Evolutionary conservation across 2,797 vertebrate genomes (phyloP).

Genomic region (Acrossocheilus wenchowensis): DNA sequence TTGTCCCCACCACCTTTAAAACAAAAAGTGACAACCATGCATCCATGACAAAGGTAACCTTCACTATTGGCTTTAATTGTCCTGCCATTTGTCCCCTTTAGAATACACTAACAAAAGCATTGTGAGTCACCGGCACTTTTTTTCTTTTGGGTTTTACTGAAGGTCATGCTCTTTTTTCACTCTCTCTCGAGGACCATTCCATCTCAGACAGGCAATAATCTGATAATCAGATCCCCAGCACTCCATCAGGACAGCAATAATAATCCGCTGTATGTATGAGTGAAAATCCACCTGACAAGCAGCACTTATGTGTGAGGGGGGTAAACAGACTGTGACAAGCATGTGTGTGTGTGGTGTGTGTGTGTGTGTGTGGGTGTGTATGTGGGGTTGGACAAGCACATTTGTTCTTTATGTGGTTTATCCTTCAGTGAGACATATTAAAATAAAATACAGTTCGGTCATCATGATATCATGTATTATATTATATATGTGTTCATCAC

Average conservation of each 20-base stretch:
- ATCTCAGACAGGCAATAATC: slow-evolving; percentile 29
- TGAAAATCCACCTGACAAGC: slow-evolving; percentile 28
- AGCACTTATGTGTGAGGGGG: slow-evolving; percentile 20
- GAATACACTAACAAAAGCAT: slow-evolving; percentile 29
- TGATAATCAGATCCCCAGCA: slow-evolving; percentile 20
- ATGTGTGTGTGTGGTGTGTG: background rate
- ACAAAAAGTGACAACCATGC: background rate
- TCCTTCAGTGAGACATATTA: background rate
- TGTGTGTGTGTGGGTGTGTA: background rate
- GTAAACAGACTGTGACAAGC: slow-evolving; percentile 20
- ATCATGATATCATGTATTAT: background rate
- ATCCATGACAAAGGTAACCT: slow-evolving; percentile 20
- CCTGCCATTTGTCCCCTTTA: slow-evolving; percentile 24
- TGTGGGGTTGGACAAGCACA: background rate
- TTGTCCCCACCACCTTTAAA: background rate
- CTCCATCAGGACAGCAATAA: slow-evolving; percentile 28
- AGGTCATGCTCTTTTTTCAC: background rate
- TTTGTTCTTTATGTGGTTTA: slow-evolving; percentile 4
- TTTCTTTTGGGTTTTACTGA: slow-evolving; percentile 3
- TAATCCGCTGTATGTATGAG: slow-evolving; percentile 36
- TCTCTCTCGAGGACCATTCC: slow-evolving; percentile 6
- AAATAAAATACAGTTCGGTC: background rate
- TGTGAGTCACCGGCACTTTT: background rate
- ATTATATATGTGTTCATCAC: background rate
- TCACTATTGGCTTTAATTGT: slow-evolving; percentile 19